Conservation (phyloP, 2,113 vertebrate species). For the Urocolius indicus region DNA sequence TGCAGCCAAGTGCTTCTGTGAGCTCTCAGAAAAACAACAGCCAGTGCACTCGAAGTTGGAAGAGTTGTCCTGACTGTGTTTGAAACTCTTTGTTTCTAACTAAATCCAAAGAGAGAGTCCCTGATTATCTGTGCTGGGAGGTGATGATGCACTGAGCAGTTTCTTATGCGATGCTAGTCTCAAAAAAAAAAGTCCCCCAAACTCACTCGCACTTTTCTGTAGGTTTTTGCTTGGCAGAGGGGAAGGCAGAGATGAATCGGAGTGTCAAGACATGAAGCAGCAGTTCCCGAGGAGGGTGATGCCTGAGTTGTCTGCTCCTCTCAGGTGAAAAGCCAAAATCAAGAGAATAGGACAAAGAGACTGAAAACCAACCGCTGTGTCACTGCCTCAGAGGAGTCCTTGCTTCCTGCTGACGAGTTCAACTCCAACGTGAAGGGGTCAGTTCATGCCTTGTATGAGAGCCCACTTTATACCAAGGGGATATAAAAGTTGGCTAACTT, state of each 20-base stretch:
- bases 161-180: not conserved
- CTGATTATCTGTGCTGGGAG: not conserved
- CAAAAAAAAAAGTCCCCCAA: not conserved
- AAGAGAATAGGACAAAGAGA: not conserved
- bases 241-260: not conserved
- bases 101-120: accelerated
- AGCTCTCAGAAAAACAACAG: not conserved
- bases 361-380: not conserved
- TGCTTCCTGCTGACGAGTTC: not conserved
- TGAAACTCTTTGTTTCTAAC: not conserved
- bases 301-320: not conserved
- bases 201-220: accelerated
- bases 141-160: not conserved
- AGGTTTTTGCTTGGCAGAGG: not conserved
- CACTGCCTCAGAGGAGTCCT: not conserved
- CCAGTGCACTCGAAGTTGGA: not conserved
- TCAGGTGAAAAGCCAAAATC: not conserved
- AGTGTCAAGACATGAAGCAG: not conserved
- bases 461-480: not conserved
- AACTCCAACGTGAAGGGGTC: not conserved
- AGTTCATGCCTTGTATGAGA: not conserved
- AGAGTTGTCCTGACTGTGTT: not conserved
- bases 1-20: not conserved
- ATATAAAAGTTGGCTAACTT: not conserved
- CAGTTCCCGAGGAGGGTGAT: accelerated